A percentile compares a stretch with the other conserved stretches of the same genome.
Evolutionary conservation across 2,888 invertebrate species (phyloP).

Genomic region (Rhagonycha lutea): DNA sequence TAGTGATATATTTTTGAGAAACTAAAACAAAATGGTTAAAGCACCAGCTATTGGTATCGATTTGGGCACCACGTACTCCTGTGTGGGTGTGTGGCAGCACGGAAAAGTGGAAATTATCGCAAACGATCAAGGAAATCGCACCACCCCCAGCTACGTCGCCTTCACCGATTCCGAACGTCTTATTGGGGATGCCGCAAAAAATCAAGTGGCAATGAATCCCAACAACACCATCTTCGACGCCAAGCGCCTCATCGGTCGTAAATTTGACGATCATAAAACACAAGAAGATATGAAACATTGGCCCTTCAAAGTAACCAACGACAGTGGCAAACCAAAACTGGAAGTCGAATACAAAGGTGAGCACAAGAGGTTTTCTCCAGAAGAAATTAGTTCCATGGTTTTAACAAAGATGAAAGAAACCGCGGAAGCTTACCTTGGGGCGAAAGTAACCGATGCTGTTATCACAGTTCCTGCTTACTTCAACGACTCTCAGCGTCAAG

Average conservation of each 20-base stretch:
- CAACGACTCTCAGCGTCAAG: slow-evolving; percentile 56
- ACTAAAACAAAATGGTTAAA: slow-evolving; percentile 49
- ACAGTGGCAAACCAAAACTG: slow-evolving; percentile 69
- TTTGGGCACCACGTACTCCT: slow-evolving; percentile 86
- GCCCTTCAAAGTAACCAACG: slow-evolving; percentile 76
- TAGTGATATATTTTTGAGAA: too few relatives aligned
- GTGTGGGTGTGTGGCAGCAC: slow-evolving; percentile 84
- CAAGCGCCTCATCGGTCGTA: slow-evolving; percentile 79
- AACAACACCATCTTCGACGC: slow-evolving; percentile 73
- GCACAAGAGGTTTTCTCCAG: slow-evolving; percentile 66
- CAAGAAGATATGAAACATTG: slow-evolving; percentile 82
- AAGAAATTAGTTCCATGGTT: slow-evolving; percentile 38
- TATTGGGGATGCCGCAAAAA: slow-evolving; percentile 68
- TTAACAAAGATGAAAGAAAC: too few relatives aligned
- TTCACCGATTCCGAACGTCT: too few relatives aligned
- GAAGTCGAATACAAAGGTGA: slow-evolving; percentile 69
- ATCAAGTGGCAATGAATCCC: slow-evolving; percentile 78
- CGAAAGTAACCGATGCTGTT: too few relatives aligned
- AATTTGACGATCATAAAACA: slow-evolving; percentile 74
- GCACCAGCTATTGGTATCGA: slow-evolving; percentile 77
- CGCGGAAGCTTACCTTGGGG: too few relatives aligned
- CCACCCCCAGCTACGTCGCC: slow-evolving; percentile 42
- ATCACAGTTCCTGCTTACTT: too few relatives aligned
- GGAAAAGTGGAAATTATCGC: slow-evolving; percentile 84
- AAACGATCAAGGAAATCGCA: slow-evolving; percentile 83